Conservation (phyloP, 1,140 invertebrate species). For the Ips typographus region DNA sequence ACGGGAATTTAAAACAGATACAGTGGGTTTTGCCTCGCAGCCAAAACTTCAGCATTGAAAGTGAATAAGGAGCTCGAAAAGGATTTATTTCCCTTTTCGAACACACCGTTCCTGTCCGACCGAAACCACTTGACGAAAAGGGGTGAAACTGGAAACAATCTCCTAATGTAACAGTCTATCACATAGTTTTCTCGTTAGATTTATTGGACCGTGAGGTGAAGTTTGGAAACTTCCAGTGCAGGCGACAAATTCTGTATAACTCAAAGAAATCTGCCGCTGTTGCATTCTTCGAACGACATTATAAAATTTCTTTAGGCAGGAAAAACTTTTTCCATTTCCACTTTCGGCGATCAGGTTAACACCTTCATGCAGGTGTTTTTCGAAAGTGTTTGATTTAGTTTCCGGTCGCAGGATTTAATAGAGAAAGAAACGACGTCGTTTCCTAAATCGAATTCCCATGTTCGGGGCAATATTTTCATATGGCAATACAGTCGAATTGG, state of each 20-base stretch:
- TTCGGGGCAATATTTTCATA: too few relatives aligned
- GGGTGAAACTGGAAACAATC: conserved; percentile 30
- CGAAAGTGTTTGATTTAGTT: not conserved
- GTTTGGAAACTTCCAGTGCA: conserved; percentile 23
- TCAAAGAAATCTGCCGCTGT: conserved; percentile 9
- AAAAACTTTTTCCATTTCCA: conserved; percentile 12
- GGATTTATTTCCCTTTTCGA: conserved; percentile 1
- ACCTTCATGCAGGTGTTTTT: not conserved
- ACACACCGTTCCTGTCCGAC: not conserved
- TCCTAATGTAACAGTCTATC: conserved; percentile 34
- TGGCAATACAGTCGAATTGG: too few relatives aligned
- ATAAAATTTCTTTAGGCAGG: conserved; percentile 17
- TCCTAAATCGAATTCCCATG: too few relatives aligned
- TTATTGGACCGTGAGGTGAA: conserved; percentile 26
- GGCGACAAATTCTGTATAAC: conserved; percentile 23
- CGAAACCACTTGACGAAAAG: conserved; percentile 21
- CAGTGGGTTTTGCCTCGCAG: not conserved
- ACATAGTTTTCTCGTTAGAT: conserved; percentile 36
- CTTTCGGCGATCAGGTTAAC: not conserved
- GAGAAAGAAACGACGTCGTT: too few relatives aligned
- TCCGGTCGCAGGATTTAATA: not conserved
- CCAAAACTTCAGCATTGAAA: not conserved
- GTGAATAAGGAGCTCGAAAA: not conserved
- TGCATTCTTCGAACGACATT: conserved; percentile 18
- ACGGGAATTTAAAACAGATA: not conserved